Evolutionary conservation across 2,888 invertebrate species (phyloP).

Genomic region (Hedychridium roseum): DNA sequence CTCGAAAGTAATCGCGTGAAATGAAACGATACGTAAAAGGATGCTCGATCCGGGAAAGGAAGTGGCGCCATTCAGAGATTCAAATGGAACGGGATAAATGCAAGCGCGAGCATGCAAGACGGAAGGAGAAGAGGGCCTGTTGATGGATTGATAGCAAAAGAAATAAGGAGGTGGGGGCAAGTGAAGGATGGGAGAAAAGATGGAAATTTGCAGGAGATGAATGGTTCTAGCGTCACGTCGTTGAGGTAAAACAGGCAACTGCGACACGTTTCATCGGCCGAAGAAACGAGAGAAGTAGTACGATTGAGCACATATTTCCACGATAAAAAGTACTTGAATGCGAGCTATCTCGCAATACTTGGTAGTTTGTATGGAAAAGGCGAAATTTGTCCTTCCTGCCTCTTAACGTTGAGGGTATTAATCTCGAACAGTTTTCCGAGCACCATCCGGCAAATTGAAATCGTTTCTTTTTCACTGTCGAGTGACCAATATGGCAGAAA

Average conservation of each 20-base stretch:
- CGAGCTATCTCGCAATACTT: no score
- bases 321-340: no score
- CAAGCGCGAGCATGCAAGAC: conserved; percentile 16
- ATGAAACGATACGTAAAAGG: conserved; percentile 7
- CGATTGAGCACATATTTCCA: no score
- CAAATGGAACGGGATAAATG: conserved; percentile 12
- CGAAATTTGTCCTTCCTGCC: no score
- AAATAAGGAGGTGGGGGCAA: neutral
- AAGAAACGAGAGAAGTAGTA: conserved; percentile 1
- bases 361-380: no score
- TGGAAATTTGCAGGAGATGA: conserved; percentile 19
- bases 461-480: no score
- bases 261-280: conserved; percentile 6
- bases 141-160: no score
- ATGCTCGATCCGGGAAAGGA: conserved; percentile 15
- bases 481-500: no score
- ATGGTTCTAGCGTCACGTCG: no score
- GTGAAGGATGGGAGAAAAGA: conserved; percentile 16
- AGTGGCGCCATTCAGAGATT: conserved; percentile 33
- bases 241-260: conserved; percentile 8
- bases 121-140: neutral
- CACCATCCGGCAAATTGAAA: no score
- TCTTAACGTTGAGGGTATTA: no score
- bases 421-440: no score
- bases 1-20: conserved; percentile 27